Percentiles rank a stretch among this genome's conserved stretches.
Evolutionary conservation across 2,113 vertebrate species (phyloP).

Genomic region (Laterallus jamaicensis): DNA sequence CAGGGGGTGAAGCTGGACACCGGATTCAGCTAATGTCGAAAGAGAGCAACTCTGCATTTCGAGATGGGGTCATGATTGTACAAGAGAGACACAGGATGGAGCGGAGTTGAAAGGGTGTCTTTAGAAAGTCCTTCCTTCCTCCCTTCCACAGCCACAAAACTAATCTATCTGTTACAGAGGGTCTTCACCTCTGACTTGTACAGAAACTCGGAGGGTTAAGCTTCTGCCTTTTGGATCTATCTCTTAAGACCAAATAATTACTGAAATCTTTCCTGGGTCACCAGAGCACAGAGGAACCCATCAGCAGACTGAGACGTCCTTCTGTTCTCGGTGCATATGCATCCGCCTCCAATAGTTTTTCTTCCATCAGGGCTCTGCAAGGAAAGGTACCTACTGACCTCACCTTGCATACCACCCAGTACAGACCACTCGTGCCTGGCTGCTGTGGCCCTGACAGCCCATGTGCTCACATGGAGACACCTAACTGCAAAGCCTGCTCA

Average conservation of each 20-base stretch:
- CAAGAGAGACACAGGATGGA: neutral
- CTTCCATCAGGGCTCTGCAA: neutral
- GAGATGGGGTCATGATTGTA: neutral
- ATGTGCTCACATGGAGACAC: fast-evolving
- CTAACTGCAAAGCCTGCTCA: neutral
- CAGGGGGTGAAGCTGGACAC: neutral
- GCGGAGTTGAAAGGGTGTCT: neutral
- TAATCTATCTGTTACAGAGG: neutral
- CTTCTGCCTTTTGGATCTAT: neutral
- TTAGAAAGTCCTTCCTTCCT: neutral
- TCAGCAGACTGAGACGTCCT: neutral
- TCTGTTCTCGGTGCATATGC: neutral
- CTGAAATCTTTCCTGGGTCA: neutral
- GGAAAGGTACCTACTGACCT: neutral
- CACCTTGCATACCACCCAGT: fast-evolving
- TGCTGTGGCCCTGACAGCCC: neutral
- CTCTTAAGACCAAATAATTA: neutral
- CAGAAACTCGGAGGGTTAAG: neutral
- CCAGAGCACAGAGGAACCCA: fast-evolving
- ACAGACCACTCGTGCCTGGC: fast-evolving
- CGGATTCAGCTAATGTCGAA: neutral
- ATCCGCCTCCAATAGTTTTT: neutral
- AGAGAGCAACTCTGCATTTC: neutral
- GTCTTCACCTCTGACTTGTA: neutral
- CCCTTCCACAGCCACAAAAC: neutral